Percentiles rank a stretch among this genome's conserved stretches.
Conservation (phyloP, 1,140 invertebrate genomes). For the Musca domestica region DNA sequence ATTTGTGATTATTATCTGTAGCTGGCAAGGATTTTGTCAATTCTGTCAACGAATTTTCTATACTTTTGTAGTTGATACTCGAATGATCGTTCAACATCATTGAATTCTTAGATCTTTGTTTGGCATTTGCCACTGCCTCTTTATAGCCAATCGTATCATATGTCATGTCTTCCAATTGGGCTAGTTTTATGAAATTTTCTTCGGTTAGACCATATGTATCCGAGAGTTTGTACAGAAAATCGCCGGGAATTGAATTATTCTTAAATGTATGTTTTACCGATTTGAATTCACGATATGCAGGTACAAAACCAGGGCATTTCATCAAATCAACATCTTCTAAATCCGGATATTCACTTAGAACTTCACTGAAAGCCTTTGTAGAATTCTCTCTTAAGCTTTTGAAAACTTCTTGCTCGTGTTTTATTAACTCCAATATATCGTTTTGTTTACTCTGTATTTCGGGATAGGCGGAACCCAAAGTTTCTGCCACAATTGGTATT, state of each 20-base stretch:
- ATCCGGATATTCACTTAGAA: constrained; percentile 60
- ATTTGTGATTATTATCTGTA: constrained; percentile 67
- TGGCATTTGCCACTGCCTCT: constrained; percentile 58
- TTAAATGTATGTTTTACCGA: constrained; percentile 42
- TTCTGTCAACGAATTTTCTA: constrained; percentile 31
- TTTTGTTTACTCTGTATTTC: constrained; percentile 70
- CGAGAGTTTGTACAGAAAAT: constrained; percentile 72
- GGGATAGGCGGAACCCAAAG: constrained; percentile 75
- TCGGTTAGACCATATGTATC: constrained; percentile 77
- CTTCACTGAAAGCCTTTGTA: constrained; percentile 63
- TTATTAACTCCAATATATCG: constrained; percentile 66
- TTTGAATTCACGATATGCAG: constrained; percentile 68
- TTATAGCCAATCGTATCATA: constrained; percentile 64
- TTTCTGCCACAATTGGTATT: constrained; percentile 67
- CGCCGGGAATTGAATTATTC: constrained; percentile 58
- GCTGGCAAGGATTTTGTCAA: constrained; percentile 53
- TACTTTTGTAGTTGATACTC: neutral
- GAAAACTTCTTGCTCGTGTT: constrained; percentile 69
- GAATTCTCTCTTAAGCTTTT: constrained; percentile 58
- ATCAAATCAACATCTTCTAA: constrained; percentile 60
- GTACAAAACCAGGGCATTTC: constrained; percentile 64
- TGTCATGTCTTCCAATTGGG: constrained; percentile 62
- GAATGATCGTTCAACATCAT: constrained; percentile 1
- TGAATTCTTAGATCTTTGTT: constrained; percentile 52
- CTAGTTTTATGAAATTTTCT: constrained; percentile 68